Conservation (phyloP, 1,140 invertebrate species). For the Conus betulinus region DNA sequence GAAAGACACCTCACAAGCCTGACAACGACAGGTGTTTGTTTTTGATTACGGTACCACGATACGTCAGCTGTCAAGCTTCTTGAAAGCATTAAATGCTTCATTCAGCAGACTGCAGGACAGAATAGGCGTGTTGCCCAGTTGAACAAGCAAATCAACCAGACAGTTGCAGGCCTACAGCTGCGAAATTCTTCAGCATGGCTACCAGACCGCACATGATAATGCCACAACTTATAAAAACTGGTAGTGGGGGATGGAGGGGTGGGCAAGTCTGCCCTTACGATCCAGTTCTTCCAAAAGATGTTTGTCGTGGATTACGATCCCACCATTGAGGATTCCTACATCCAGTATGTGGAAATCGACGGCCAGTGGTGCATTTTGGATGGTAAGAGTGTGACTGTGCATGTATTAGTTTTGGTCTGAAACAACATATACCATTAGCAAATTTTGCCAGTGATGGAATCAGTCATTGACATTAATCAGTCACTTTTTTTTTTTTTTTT, state of each 20-base stretch:
- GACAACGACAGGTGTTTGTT: no score
- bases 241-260: slow-evolving; percentile 93
- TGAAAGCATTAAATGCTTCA: no score
- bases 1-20: no score
- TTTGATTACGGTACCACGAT: no score
- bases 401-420: no score
- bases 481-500: not conserved
- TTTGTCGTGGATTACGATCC: slow-evolving; percentile 99
- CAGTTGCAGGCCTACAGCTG: no score
- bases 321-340: slow-evolving; percentile 98
- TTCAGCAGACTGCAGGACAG: no score
- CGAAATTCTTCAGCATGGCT: slow-evolving; percentile 1
- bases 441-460: not conserved
- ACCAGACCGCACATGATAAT: slow-evolving; percentile 79
- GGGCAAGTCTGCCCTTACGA: slow-evolving; percentile 93
- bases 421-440: not conserved
- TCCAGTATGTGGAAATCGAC: slow-evolving; percentile 96
- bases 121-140: no score
- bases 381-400: slow-evolving; percentile 80
- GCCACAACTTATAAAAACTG: slow-evolving; percentile 89
- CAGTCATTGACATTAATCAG: not conserved
- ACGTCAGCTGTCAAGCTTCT: no score
- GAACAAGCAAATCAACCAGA: no score
- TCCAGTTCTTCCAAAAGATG: slow-evolving; percentile 98
- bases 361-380: slow-evolving; percentile 93